Evolutionary conservation across 2,888 invertebrate species (phyloP), one percentile per base, ranked within the genome.

Genomic region (Alsophila aescularia): DNA sequence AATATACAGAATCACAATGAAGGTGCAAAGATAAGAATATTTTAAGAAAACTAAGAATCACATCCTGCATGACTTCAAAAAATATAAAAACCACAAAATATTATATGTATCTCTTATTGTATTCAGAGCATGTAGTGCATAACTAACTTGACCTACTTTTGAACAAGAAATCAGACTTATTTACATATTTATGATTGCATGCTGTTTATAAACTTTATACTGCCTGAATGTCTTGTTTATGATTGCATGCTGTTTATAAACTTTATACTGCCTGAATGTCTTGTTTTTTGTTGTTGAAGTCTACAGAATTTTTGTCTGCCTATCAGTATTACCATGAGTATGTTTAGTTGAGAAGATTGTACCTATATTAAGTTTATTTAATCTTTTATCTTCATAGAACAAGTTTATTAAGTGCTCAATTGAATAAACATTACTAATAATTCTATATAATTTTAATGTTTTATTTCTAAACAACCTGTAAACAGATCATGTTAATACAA

Each of bases 131-230:
- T 13, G 12, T 16, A 31, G n/a, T 13, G 32, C 47, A 13, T 31
- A 32, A 0, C 12, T 13, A 49, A 34, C 21, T 51, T 53, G 52
- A 15, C 62, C 60, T 60, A 48, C 31, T 47, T 58, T 29, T 9
- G 15, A 56, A 50, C 47, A 55, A 48, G 42, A 47, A 56, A 45
- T 51, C 45, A 47, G 27, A 21, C 29, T 35, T 27, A 47, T 50
- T 54, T 45, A 57, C 39, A 51, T 52, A 43, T 41, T 45, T 21
- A 48, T 1, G 7, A 24, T 42, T 14, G 15, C 14, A 24, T 21
- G 16, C 21, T 58, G 40, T 51, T 45, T 48, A 21, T 40, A 29
- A 21, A 21, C 18, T n/a, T n/a, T n/a, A n/a, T n/a, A n/a, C 49
- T 55, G 47, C 49, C 37, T 50, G 12, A 35, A 16, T 50, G 35